Base-by-base conservation (phyloP, 2,113 vertebrate genomes). In the Pristiophorus japonicus region DNA sequence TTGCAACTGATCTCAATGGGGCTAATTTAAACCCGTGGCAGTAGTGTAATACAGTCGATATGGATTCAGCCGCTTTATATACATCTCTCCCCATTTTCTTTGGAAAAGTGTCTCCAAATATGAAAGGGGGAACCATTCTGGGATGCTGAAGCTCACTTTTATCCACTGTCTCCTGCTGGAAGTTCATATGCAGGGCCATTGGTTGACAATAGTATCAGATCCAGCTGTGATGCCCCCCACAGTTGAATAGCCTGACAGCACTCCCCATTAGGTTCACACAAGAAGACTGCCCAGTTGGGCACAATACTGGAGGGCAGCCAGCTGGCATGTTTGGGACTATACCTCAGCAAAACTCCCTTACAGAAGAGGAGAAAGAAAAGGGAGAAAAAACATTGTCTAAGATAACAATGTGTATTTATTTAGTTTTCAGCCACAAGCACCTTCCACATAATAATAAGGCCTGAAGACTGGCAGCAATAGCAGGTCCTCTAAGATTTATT, bases 401-500 rank as follows among this genome's bases (percentile, higher is more conserved):
- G 24, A 59, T 59, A 59, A 59, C 47, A 90, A 66, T 1, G 1
- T 20, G 20, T 22, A 66, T 45, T 94, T 38, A 45, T 66, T 94
- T 66, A 66, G 20, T 67, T 20, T 66, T 34, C 1, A 66, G 7
- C 16, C 10, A 20, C 24, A 94, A 22, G 34, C 62, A 66, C 38
- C 22, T 94, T 42, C 92, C 42, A 94, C 38, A 67, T 94, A 67
- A 94, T 42, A 65, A 65, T 1, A 42, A 20, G 62, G 7, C 8
- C 42, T 65, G 42, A 11, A 67, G 62, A 70, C 4, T 67, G 92
- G 38, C 95, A 88, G 34, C 12, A 95, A 96, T n/a, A 47, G 96
- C 90, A 95, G 97, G 96, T 0, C 45, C 93, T 0, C 0, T 4
- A 63, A 95, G 96, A 97, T 97, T 96, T 96, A 96, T 97, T 96